A percentile compares a stretch with the other conserved stretches of the same genome.
Evolutionary conservation across 1,140 invertebrate species (phyloP).

Genomic region (Zaprionus ghesquierei): DNA sequence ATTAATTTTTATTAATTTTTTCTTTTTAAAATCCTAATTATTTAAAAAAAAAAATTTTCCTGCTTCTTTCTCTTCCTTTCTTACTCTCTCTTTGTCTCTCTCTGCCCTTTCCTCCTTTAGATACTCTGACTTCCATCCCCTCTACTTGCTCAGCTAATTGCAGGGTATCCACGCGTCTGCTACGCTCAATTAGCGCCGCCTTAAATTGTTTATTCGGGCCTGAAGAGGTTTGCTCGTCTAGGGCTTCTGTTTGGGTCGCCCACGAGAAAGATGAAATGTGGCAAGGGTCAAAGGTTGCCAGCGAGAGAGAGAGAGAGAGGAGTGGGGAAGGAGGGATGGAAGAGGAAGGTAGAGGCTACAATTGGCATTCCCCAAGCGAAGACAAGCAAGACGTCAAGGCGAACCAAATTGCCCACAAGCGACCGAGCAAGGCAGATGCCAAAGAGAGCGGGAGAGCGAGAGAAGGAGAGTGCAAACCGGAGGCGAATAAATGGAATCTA

Average conservation of each 20-base stretch:
- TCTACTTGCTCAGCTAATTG: not conserved
- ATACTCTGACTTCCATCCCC: too few species aligned
- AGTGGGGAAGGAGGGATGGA: not conserved
- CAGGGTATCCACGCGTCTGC: not conserved
- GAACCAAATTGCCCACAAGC: slow-evolving; percentile 15
- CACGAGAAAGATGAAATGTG: slow-evolving; percentile 24
- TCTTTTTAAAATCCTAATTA: too few species aligned
- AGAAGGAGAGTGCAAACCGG: not conserved
- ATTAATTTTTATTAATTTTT: too few species aligned
- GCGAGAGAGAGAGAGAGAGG: not conserved
- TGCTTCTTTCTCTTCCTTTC: not conserved
- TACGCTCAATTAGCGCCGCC: not conserved
- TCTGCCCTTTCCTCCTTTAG: too few species aligned
- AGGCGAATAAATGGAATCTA: slow-evolving; percentile 19
- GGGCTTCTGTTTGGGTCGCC: not conserved
- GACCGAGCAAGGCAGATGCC: not conserved
- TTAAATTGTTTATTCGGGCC: not conserved
- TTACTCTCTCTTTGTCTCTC: not conserved
- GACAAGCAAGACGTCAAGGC: slow-evolving; percentile 1
- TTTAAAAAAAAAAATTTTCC: too few species aligned
- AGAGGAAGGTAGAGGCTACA: slow-evolving; percentile 1
- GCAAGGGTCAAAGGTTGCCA: slow-evolving; percentile 12
- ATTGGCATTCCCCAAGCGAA: slow-evolving; percentile 18
- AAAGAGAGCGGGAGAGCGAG: not conserved
- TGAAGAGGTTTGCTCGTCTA: not conserved